Evolutionary conservation across 2,888 invertebrate genomes (phyloP).

Genomic region (Artemia sinica): DNA sequence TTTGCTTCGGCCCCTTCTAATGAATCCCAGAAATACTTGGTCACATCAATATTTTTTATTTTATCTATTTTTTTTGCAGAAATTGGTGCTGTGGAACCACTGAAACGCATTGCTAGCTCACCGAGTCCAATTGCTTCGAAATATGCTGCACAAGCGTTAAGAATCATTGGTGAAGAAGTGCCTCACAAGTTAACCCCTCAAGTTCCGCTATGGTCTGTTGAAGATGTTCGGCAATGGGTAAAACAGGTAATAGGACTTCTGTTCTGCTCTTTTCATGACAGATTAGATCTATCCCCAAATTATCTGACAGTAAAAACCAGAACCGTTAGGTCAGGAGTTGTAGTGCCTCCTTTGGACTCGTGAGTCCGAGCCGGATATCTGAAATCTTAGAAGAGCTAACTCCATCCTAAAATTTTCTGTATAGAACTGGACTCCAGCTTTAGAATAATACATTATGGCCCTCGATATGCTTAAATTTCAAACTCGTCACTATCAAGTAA

Average conservation of each 20-base stretch:
- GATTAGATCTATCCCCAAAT: background rate
- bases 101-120: slow-evolving; percentile 90
- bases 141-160: slow-evolving; percentile 78
- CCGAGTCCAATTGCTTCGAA: slow-evolving; percentile 95
- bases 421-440: no score
- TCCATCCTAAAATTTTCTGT: no score
- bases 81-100: slow-evolving; percentile 82
- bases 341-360: no score
- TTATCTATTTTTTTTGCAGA: slow-evolving; percentile 40
- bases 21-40: no score
- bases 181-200: slow-evolving; percentile 95
- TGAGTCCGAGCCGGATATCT: no score
- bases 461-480: no score
- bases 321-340: no score
- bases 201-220: slow-evolving; percentile 90
- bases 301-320: background rate
- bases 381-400: no score
- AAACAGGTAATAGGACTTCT: slow-evolving; percentile 46
- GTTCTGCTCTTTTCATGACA: background rate
- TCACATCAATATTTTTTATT: no score
- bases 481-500: no score
- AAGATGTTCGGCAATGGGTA: slow-evolving; percentile 95
- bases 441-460: no score
- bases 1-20: no score
- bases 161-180: slow-evolving; percentile 85